Base-by-base conservation (phyloP, 1,140 invertebrate species). In the Brachionus koreanus region DNA sequence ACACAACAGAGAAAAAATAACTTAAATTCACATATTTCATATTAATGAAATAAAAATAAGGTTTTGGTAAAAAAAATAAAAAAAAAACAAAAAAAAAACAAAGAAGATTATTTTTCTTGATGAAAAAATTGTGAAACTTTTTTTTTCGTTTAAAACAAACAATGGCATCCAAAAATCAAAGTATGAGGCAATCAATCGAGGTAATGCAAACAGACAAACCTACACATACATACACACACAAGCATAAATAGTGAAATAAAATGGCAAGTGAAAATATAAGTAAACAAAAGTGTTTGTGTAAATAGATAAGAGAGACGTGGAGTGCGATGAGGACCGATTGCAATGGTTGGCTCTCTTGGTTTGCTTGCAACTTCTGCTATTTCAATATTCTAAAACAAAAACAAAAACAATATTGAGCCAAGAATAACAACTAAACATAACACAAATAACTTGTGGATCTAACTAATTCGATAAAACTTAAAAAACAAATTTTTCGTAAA, bases 381-480 rank as follows among this genome's bases (percentile, higher is more conserved):
- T 63, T 63, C 57, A 63, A 63, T 63, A 25, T 23, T 25, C 25
- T 13, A 12, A 13, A 13, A 33, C 29, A 33, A 16, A 25, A 57
- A 57, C 16, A 57, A 57, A 9, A 37, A 69, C 65, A 37, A 69
- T 5, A 19, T 12, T 4, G n/a, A 13, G 3, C 25, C 57, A 67
- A 67, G n/a, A 67, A 67, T 29, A 29, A 67, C 25, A 67, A 33
- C 63, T 12, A 69, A 69, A 39, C n/a, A 57, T n/a, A 46, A 46
- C 63, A 69, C 33, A 39, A 69, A 69, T 69, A 69, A 69, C 65
- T 69, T 69, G 65, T 69, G 65, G 65, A 69, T 69, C 65, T 69
- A 69, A 69, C 65, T 69, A 69, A 69, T 69, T 69, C 65, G 33
- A 69, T 69, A 69, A 69, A 69, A 69, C 65, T 69, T 69, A 37